Base-by-base conservation (phyloP, 2,888 invertebrate species). In the Scaptomyza cyrtandrae region DNA sequence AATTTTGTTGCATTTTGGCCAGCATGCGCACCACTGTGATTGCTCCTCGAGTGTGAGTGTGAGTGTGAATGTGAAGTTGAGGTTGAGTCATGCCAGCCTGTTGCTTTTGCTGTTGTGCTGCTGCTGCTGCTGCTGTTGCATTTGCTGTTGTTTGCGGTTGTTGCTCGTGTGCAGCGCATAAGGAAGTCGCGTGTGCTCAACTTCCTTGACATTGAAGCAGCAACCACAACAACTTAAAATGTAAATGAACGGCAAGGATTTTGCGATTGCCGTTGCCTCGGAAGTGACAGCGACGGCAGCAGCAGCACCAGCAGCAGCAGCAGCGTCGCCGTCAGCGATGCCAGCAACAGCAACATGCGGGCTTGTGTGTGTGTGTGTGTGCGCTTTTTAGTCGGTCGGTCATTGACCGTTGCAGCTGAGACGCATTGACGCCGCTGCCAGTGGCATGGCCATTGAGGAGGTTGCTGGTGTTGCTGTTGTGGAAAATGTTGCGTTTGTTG, bases 341-440 rank as follows among this genome's bases (percentile, higher is more conserved):
- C 77, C 81, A 67, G 79, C 70, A 73, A 75, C 71, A 59, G 50
- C 61, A 63, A 54, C 58, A 37, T 50, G 37, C 50, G 48, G 50
- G 61, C 57, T 46, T 70, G 46, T 64, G 39, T 58, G 27, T 39
- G 37, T 55, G 58, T 59, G 44, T 66, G 53, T 65, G 58, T 68
- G 73, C 75, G 75, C 63, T 77, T 80, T 89, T 90, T 90, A 90
- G 90, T 90, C 89, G 90, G 89, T 89, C 90, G 90, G 90, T 90
- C 90, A 90, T 90, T 89, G 90, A 90, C 90, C 90, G 89, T 75
- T 80, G 74, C 82, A 78, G 72, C 89, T 86, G 83, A 88, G 89
- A 90, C 86, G 86, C 85, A 79, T 73, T 90, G 88, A 80, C 86
- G 89, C 89, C 86, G 88, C 76, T 79, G 76, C 82, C 77, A 78